These are phyloP conservation scores for Diloba caeruleocephala DNA, from an alignment of 2,888 invertebrate genomes.

Conservation along the genomic window DNA sequence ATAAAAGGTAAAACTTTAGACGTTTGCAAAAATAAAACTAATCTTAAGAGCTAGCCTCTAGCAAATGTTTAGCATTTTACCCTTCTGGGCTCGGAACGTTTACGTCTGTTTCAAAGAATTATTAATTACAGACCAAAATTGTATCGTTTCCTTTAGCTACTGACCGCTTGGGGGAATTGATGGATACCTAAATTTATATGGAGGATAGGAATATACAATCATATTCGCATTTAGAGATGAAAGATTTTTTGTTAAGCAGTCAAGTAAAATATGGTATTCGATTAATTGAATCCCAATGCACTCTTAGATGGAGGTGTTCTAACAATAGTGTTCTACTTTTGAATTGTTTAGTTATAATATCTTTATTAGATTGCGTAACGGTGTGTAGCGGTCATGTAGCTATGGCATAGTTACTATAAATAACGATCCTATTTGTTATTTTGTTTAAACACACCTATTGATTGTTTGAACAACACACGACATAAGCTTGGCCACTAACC, in stretches of 20 bases:
- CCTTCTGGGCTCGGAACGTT: conserved; percentile 52
- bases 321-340: no score
- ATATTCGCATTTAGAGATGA: conserved; percentile 37
- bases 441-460: no score
- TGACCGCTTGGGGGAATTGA: conserved; percentile 24
- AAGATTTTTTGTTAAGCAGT: conserved; percentile 22
- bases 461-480: no score
- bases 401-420: no score
- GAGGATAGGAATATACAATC: conserved; percentile 29
- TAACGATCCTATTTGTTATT: no score
- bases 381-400: no score
- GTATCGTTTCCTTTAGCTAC: conserved; percentile 47
- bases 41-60: conserved; percentile 49
- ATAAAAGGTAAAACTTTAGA: background rate
- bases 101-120: conserved; percentile 50
- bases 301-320: no score
- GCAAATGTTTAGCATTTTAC: conserved; percentile 46
- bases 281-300: conserved; percentile 1
- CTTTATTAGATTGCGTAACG: no score
- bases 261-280: conserved; percentile 36
- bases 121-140: conserved; percentile 45
- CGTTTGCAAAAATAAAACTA: conserved; percentile 8
- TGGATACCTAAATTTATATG: conserved; percentile 22
- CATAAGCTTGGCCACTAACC: no score
- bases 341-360: no score